These are phyloP conservation scores for Rhopilema esculentum DNA, from an alignment of 30 jellyfish, hydroid and myxozoan genomes.

Conservation along the genomic window DNA sequence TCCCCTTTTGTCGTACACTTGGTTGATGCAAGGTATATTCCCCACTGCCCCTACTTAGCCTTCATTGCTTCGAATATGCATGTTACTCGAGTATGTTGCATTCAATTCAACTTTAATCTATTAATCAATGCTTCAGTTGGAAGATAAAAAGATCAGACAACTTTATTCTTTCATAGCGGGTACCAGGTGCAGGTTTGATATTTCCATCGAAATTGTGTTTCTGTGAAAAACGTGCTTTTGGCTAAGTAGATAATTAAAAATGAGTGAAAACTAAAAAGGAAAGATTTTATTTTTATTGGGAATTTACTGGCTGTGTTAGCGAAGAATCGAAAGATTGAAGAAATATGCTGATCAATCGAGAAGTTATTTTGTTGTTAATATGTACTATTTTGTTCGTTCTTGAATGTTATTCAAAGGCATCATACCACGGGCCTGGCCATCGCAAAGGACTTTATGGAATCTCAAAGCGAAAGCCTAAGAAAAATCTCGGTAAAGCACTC, in stretches of 20 bases:
- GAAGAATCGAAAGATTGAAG: neutral
- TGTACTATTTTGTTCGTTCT: neutral
- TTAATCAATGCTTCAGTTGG: neutral
- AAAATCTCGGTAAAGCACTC: neutral
- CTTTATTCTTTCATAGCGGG: constrained; percentile 3
- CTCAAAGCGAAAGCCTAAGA: constrained; percentile 2
- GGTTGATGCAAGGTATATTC: no score
- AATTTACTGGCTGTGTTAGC: neutral
- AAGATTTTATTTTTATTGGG: neutral
- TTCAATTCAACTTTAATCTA: no score
- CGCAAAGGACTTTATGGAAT: constrained; percentile 54
- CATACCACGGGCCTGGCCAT: constrained; percentile 30
- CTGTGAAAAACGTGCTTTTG: neutral
- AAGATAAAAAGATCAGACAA: constrained; percentile 21
- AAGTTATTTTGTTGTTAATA: neutral
- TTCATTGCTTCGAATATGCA: no score
- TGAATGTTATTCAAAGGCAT: neutral
- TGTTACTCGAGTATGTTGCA: no score
- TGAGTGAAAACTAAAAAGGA: neutral
- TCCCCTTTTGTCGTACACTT: no score
- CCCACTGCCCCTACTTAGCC: no score
- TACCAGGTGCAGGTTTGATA: neutral
- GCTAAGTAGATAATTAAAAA: no score
- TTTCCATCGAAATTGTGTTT: neutral
- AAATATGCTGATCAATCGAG: neutral